Conservation (phyloP, 1,140 invertebrate species). For the Papilio machaon region DNA sequence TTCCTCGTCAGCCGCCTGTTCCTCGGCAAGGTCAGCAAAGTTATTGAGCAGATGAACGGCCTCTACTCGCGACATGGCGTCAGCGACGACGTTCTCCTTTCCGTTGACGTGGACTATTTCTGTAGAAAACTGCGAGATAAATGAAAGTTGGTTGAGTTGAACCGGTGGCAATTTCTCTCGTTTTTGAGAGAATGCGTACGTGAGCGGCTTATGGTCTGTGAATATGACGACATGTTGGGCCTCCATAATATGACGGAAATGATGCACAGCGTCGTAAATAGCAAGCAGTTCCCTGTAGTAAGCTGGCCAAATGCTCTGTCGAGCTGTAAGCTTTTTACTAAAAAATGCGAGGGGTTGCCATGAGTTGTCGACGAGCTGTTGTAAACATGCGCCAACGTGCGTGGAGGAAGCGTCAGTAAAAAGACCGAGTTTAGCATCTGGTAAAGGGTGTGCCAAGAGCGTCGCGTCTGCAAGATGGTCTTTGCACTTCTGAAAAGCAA, state of each 20-base stretch:
- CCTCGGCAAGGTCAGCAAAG: background rate
- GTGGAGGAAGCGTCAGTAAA: constrained; percentile 39
- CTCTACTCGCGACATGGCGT: constrained; percentile 39
- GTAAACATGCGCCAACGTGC: constrained; percentile 27
- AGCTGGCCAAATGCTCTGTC: constrained; percentile 56
- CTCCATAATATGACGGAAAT: constrained; percentile 69
- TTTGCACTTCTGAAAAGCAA: constrained; percentile 23
- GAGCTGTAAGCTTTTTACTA: constrained; percentile 55
- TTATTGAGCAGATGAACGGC: background rate
- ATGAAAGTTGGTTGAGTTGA: constrained; percentile 39
- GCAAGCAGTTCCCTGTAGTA: constrained; percentile 65
- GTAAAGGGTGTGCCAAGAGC: constrained; percentile 16
- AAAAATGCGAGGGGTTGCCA: constrained; percentile 69
- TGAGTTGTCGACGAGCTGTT: constrained; percentile 52
- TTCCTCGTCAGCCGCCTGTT: background rate
- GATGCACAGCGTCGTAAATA: constrained; percentile 68
- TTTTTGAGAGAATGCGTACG: constrained; percentile 53
- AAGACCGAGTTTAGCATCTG: background rate
- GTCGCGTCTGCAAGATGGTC: constrained; percentile 4
- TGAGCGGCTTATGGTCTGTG: constrained; percentile 75
- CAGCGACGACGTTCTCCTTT: constrained; percentile 46
- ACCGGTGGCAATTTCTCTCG: constrained; percentile 38
- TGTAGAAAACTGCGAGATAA: constrained; percentile 43
- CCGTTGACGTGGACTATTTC: constrained; percentile 41
- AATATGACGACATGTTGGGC: constrained; percentile 55